These are phyloP conservation scores for Crocuta crocuta DNA, from an alignment of 2,113 vertebrate species.

Conservation along the genomic window DNA sequence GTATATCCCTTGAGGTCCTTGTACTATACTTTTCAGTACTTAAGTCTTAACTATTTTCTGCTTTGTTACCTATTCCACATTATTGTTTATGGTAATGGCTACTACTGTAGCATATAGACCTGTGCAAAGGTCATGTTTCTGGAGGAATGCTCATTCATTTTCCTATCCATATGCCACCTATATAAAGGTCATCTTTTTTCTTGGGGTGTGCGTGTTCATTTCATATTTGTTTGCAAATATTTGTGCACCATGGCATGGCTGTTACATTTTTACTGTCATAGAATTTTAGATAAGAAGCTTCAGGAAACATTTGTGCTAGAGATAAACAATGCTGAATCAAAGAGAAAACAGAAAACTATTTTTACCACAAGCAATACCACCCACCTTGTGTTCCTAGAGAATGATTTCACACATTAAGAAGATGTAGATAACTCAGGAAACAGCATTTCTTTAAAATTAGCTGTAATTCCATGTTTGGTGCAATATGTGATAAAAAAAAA, in stretches of 20 bases:
- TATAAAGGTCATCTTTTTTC: slow-evolving; percentile 75
- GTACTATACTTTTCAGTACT: not conserved
- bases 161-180: slow-evolving; percentile 14
- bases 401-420: slow-evolving; percentile 70
- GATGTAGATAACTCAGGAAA: slow-evolving; percentile 69
- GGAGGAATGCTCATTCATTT: slow-evolving; percentile 31
- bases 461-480: slow-evolving; percentile 69
- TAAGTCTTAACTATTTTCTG: slow-evolving; percentile 19
- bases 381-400: slow-evolving; percentile 59
- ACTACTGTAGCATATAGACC: not conserved
- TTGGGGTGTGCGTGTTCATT: slow-evolving; percentile 35
- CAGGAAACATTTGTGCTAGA: slow-evolving; percentile 63
- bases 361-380: slow-evolving; percentile 63
- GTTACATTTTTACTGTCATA: slow-evolving; percentile 76
- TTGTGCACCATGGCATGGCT: slow-evolving; percentile 61
- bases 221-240: slow-evolving; percentile 78
- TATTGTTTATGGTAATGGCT: slow-evolving; percentile 14
- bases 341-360: slow-evolving; percentile 76
- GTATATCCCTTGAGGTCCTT: not conserved
- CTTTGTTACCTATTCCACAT: not conserved
- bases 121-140: slow-evolving; percentile 78
- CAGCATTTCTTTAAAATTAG: slow-evolving; percentile 78
- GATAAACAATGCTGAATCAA: slow-evolving; percentile 75
- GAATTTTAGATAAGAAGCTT: slow-evolving; percentile 77
- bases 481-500: slow-evolving; percentile 75